Conservation (phyloP, 2,888 invertebrate species). For the Hirtodrosophila trivittata region DNA sequence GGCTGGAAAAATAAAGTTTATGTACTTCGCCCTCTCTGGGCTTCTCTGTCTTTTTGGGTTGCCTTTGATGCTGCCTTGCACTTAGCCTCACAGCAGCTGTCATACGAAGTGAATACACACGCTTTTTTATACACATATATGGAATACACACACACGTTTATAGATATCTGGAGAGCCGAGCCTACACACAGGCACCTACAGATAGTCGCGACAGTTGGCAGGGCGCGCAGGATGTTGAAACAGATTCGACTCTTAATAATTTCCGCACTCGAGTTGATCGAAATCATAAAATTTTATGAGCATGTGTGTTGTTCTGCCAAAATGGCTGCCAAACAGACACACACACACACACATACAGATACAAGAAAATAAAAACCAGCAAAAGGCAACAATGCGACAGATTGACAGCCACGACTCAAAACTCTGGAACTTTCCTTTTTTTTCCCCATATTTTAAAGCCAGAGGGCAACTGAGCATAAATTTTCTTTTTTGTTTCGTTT, state of each 20-base stretch:
- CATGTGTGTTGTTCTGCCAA: conserved; percentile 34
- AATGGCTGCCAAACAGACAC: conserved; percentile 56
- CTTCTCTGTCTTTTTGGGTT: conserved; percentile 4
- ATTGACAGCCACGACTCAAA: conserved; percentile 17
- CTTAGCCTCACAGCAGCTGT: conserved; percentile 55
- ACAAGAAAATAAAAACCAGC: conserved; percentile 12
- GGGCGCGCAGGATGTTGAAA: conserved; percentile 65
- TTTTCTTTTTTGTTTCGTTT: conserved; percentile 40
- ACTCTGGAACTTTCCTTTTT: conserved; percentile 34
- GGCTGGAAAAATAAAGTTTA: background rate
- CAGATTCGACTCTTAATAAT: conserved; percentile 80
- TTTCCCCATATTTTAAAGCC: conserved; percentile 54
- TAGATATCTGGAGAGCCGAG: conserved; percentile 17
- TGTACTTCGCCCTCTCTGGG: conserved; percentile 18
- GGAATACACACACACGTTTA: conserved; percentile 6
- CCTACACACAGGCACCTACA: conserved; percentile 19
- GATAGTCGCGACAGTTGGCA: conserved; percentile 11
- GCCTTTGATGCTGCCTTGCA: conserved; percentile 34
- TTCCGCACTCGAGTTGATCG: conserved; percentile 81
- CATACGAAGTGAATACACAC: conserved; percentile 45
- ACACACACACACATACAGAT: conserved; percentile 7
- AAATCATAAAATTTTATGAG: conserved; percentile 81
- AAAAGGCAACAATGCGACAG: conserved; percentile 63
- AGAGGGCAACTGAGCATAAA: conserved; percentile 62
- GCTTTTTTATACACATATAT: conserved; percentile 8